Conservation (phyloP, 2,797 vertebrate species). For the Coregonus suidteri region DNA sequence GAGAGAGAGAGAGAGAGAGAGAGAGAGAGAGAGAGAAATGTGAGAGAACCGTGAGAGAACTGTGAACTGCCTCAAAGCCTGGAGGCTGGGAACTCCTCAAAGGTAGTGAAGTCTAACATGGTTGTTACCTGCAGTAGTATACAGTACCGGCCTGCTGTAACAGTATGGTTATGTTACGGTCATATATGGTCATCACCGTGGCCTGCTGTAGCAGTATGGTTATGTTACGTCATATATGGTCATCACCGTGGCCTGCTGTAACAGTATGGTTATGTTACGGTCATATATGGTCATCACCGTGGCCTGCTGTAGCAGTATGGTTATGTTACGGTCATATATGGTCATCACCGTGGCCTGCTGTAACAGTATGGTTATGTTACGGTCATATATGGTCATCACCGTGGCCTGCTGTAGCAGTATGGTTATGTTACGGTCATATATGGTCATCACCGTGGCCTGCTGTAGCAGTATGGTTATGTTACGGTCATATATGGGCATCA, state of each 20-base stretch:
- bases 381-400: neutral
- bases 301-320: neutral
- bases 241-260: no score
- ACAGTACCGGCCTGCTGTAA: no score
- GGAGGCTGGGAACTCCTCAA: no score
- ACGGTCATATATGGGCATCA: neutral
- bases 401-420: neutral
- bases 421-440: neutral
- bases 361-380: neutral
- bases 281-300: neutral
- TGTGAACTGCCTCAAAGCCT: neutral
- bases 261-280: neutral
- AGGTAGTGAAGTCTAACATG: no score
- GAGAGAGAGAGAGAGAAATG: neutral
- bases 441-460: no score
- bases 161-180: neutral
- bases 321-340: neutral
- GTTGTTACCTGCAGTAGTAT: no score
- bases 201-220: neutral
- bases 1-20: neutral
- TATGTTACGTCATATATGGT: neutral
- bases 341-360: neutral
- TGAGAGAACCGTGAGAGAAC: neutral
- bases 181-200: neutral
- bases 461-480: neutral